Evolutionary conservation across 2,113 vertebrate genomes (phyloP), one percentile per base, ranked within the genome.

Genomic region (Pipa parva): DNA sequence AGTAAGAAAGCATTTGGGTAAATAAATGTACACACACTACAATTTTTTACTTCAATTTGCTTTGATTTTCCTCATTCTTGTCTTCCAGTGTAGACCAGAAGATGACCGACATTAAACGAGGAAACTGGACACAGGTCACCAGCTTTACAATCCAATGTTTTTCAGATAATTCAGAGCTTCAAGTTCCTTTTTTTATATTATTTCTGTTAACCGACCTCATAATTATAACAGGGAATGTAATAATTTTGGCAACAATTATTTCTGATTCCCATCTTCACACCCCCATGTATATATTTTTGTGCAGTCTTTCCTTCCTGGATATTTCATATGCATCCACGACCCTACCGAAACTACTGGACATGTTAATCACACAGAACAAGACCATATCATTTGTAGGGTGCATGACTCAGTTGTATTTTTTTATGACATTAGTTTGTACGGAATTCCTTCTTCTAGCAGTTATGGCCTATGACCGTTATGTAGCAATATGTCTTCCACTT

Each of bases 391-490:
- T 76, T 11, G 9, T 27, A n/a, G 18, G 28, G 27, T 64, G 63
- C 21, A 37, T 64, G 50, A 33, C 49, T 18, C 63, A 64, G 25
- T 37, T 76, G 1, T 76, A 77, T 58, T 75, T 77, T 62, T 77
- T 75, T 55, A 24, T 79, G 54, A 74, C 71, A 0, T 39, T 74
- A 45, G 75, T 74, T 54, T 76, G 75, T 52, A 77, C 78, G 0
- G 76, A 78, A 60, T 71, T 65, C 7, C 71, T 80, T 2, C 59
- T 80, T 52, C 68, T 70, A 0, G 63, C 68, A 48, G n/a, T n/a
- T n/a, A 77, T 78, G 80, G 80, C 80, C 12, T 78, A 72, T 1
- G 75, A 77, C 39, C 75, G 73, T n/a, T 74, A 78, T 10, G 71
- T 79, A 46, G 80, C 80, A 5, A 56, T 78, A 36, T 79, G 79